Conservation (phyloP, 2,888 invertebrate species). For the Drosophila mercatorum region DNA sequence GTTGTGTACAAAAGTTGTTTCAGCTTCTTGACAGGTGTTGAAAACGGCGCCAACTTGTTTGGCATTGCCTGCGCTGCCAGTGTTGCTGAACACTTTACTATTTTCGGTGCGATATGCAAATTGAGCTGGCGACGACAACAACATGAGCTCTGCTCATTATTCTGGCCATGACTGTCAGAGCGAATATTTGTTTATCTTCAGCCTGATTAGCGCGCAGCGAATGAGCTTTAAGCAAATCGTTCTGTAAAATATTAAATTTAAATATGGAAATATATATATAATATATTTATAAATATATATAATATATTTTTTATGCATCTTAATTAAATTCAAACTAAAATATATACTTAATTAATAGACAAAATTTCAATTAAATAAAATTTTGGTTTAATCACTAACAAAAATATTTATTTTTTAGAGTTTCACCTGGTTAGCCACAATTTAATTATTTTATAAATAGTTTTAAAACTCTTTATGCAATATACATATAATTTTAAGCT, state of each 20-base stretch:
- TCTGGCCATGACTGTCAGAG: slow-evolving; percentile 8
- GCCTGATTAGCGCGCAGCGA: neutral
- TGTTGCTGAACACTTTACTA: slow-evolving; percentile 28
- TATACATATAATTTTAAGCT: too few relatives aligned
- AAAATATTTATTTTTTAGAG: neutral
- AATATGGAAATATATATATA: neutral
- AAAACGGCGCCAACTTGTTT: slow-evolving; percentile 62
- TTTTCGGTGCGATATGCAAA: slow-evolving; percentile 49
- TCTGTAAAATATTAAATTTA: neutral
- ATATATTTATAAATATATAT: neutral
- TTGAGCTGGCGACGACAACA: slow-evolving; percentile 25
- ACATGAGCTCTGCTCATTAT: slow-evolving; percentile 7
- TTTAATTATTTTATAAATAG: neutral
- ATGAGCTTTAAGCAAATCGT: neutral
- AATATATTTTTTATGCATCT: neutral
- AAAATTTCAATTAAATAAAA: neutral
- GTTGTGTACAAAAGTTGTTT: slow-evolving; percentile 34
- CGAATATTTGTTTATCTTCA: neutral
- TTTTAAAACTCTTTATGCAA: neutral
- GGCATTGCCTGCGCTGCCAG: slow-evolving; percentile 15
- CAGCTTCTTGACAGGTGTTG: slow-evolving; percentile 70
- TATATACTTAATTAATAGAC: too few relatives aligned
- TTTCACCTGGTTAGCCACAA: neutral
- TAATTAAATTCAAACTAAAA: neutral
- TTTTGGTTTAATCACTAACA: neutral